A percentile compares a stretch with the other conserved stretches of the same genome.
Evolutionary conservation across 2,888 invertebrate genomes (phyloP).

Genomic region (Lasioglossum figueresi): DNA sequence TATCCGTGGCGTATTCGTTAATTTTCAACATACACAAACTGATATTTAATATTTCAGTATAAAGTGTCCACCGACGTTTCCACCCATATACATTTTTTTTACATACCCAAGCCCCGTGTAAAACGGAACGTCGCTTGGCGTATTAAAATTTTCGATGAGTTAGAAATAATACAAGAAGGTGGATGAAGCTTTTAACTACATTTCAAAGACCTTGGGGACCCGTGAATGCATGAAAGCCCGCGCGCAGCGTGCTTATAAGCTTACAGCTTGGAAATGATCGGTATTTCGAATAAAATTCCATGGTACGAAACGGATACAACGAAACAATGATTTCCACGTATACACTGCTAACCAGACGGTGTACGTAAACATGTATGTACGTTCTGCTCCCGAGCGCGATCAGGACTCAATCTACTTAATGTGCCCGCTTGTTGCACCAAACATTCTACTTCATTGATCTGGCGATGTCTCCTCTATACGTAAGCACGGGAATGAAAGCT

Average conservation of each 20-base stretch:
- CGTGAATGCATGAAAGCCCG: neutral
- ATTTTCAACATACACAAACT: neutral
- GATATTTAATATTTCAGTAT: too few relatives aligned
- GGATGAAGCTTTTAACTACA: neutral
- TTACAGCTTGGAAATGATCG: neutral
- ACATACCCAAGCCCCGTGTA: neutral
- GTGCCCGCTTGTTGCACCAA: neutral
- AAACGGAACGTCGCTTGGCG: neutral
- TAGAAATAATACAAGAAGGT: neutral
- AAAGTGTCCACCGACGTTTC: too few relatives aligned
- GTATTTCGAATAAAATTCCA: neutral
- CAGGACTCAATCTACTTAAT: slow-evolving; percentile 8
- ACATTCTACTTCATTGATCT: slow-evolving; percentile 10
- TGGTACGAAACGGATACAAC: neutral
- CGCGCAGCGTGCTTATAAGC: neutral
- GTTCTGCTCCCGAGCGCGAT: neutral
- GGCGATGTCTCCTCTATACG: neutral
- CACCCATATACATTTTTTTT: neutral
- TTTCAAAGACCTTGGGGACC: neutral
- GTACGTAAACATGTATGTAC: neutral
- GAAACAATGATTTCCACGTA: neutral
- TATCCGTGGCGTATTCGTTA: neutral
- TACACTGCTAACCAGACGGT: neutral
- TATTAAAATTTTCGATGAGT: neutral
- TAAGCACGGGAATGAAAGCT: neutral